Conservation (phyloP, 2,113 vertebrate genomes). For the Smithornis capensis region DNA sequence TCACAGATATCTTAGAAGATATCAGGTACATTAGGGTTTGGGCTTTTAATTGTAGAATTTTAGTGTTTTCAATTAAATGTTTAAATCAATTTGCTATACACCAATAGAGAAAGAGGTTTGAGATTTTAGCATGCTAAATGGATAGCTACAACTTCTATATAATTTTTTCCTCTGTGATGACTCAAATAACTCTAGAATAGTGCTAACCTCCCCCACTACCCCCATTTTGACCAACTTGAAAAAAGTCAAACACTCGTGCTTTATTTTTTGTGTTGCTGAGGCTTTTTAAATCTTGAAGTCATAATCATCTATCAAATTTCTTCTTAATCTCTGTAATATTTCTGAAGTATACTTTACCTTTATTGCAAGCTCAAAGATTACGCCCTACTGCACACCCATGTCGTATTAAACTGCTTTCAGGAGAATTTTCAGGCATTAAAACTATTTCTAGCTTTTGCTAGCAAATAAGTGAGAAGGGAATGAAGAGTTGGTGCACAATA, state of each 20-base stretch:
- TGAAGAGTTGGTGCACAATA: not conserved
- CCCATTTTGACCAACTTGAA: not conserved
- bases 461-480: not conserved
- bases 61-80: not conserved
- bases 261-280: not conserved
- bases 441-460: not conserved
- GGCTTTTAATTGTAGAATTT: not conserved
- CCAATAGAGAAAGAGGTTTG: not conserved
- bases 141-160: not conserved
- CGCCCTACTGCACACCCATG: not conserved
- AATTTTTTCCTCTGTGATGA: constrained; percentile 19
- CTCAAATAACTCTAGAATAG: not conserved
- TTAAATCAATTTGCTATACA: not conserved
- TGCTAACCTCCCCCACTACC: too few relatives aligned
- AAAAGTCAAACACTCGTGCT: fast-evolving
- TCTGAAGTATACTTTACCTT: not conserved
- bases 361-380: not conserved
- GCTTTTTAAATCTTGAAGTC: not conserved
- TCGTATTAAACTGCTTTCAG: not conserved
- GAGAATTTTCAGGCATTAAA: not conserved
- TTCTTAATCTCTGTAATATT: not conserved
- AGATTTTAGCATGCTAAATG: not conserved
- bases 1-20: not conserved
- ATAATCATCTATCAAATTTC: not conserved
- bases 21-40: not conserved